Conservation (phyloP, 2,113 vertebrate genomes). For the Desmodus rotundus region DNA sequence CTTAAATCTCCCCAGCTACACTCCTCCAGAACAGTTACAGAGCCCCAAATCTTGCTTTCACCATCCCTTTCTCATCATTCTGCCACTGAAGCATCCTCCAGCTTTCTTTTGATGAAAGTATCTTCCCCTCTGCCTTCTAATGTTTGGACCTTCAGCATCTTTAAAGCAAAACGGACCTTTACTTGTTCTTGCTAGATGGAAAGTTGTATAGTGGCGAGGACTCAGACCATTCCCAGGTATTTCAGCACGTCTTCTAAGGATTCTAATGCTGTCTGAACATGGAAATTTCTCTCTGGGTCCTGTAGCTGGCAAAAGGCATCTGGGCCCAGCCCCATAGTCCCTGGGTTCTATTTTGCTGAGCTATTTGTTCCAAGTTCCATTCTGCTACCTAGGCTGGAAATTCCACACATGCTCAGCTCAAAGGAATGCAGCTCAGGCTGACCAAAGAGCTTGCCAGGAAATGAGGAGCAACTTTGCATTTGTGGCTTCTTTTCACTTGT, state of each 20-base stretch:
- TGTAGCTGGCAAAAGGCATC: constrained; percentile 12
- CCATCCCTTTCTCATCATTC: background rate
- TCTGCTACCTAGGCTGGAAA: constrained; percentile 70
- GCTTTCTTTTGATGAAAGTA: background rate
- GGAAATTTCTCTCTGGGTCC: background rate
- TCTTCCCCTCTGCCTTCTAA: background rate
- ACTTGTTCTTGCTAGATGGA: background rate
- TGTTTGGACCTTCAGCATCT: background rate
- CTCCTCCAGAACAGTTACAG: background rate
- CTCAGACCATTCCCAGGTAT: background rate
- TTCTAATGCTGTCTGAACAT: background rate
- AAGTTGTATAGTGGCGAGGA: background rate
- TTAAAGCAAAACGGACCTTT: background rate
- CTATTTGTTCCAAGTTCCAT: constrained; percentile 66
- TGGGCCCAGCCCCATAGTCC: constrained; percentile 38
- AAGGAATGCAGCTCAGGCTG: constrained; percentile 54
- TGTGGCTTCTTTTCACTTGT: constrained; percentile 24
- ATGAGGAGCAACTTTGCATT: background rate
- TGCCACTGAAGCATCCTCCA: background rate
- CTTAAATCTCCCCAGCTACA: background rate
- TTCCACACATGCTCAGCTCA: constrained; percentile 60
- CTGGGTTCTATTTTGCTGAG: constrained; percentile 66
- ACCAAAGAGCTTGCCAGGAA: constrained; percentile 37
- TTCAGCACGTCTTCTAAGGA: background rate
- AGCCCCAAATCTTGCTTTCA: background rate